phyloP scores from a whole-genome alignment of 2,888 invertebrate genomes.

The Catocala fraxini region DNA sequence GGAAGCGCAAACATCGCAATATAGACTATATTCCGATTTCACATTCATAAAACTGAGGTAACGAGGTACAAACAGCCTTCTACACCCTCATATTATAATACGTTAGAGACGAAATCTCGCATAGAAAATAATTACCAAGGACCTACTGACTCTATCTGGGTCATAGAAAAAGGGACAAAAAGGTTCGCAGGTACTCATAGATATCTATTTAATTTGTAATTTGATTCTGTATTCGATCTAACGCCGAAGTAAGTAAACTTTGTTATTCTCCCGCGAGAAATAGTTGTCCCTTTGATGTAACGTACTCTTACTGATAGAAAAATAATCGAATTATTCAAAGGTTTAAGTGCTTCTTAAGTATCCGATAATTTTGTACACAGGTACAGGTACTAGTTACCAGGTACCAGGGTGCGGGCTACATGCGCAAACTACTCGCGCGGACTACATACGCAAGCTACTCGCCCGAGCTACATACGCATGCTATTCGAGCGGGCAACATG shows the following conservation, averaged over 20 bases:
- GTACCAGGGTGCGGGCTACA: too few relatives aligned
- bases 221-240: conserved; percentile 7
- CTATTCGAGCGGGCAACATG: too few relatives aligned
- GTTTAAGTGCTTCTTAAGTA: too few relatives aligned
- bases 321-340: too few relatives aligned
- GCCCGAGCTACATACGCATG: too few relatives aligned
- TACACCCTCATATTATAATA: conserved; percentile 16
- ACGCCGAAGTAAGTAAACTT: neutral
- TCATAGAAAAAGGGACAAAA: conserved; percentile 27
- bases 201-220: conserved; percentile 31
- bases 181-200: conserved; percentile 20
- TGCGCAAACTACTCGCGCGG: too few relatives aligned
- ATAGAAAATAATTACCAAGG: conserved; percentile 33
- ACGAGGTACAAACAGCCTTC: neutral
- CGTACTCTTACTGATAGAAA: neutral
- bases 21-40: conserved; percentile 21
- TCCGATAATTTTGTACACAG: too few relatives aligned
- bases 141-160: conserved; percentile 22
- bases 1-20: conserved; percentile 13
- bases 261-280: neutral
- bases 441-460: too few relatives aligned
- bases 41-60: conserved; percentile 7
- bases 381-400: too few relatives aligned
- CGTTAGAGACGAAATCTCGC: conserved; percentile 25
- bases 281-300: neutral